Percentiles rank a stretch among this genome's conserved stretches.
Conservation (phyloP, 1,140 invertebrate species). For the Rhyzopertha dominica region DNA sequence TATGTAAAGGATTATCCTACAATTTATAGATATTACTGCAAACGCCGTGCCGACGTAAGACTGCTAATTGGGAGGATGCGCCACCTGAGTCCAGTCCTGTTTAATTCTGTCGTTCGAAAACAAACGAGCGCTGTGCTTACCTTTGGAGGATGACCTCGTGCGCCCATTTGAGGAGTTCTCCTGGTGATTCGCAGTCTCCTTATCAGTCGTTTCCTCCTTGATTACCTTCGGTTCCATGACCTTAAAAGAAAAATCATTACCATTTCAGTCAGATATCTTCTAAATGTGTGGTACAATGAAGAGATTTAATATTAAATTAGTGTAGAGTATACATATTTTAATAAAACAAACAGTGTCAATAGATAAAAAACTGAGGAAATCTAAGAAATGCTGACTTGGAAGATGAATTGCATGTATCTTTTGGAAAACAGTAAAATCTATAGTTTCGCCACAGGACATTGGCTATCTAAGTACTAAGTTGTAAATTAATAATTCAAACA, state of each 20-base stretch:
- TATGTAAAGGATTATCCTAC: constrained; percentile 29
- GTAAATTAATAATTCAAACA: too few relatives aligned
- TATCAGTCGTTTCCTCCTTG: constrained; percentile 42
- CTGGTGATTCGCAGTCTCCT: constrained; percentile 27
- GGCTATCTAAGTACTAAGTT: too few relatives aligned
- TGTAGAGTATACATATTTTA: too few relatives aligned
- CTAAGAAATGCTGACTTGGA: too few relatives aligned
- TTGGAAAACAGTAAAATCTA: too few relatives aligned
- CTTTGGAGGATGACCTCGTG: constrained; percentile 33
- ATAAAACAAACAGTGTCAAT: too few relatives aligned
- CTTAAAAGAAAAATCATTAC: constrained; percentile 21
- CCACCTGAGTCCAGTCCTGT: constrained; percentile 25
- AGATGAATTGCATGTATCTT: too few relatives aligned
- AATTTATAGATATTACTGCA: constrained; percentile 32
- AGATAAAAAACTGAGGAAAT: too few relatives aligned
- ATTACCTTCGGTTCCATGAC: constrained; percentile 44
- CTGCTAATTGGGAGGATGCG: constrained; percentile 25
- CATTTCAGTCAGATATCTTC: not conserved
- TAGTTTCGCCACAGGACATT: too few relatives aligned
- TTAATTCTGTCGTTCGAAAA: not conserved
- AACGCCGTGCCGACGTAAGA: constrained; percentile 17
- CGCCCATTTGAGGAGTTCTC: constrained; percentile 10
- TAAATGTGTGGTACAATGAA: not conserved
- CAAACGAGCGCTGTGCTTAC: constrained; percentile 16
- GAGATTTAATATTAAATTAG: not conserved